These are phyloP conservation scores for Apodemia zela DNA, from an alignment of 2,888 invertebrate genomes.

Conservation along the genomic window DNA sequence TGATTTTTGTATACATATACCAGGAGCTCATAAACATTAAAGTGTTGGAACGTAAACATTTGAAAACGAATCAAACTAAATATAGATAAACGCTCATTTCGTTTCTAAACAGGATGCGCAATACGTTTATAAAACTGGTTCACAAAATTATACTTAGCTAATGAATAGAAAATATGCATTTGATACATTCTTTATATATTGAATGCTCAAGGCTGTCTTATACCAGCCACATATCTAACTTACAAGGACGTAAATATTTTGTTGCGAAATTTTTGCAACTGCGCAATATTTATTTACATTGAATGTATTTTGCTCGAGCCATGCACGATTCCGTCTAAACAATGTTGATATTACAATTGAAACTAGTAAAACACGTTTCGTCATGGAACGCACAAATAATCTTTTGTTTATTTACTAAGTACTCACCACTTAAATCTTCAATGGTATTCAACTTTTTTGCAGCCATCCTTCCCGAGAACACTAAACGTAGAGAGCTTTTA, in stretches of 20 bases:
- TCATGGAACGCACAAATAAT: conserved; percentile 44
- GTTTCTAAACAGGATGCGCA: conserved; percentile 9
- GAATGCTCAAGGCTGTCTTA: conserved; percentile 10
- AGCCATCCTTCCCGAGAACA: conserved; percentile 52
- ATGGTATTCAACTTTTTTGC: conserved; percentile 70
- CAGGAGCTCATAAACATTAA: conserved; percentile 11
- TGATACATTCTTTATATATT: background rate
- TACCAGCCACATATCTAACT: background rate
- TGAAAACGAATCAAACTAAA: conserved; percentile 6
- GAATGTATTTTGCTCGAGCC: background rate
- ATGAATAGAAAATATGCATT: conserved; percentile 11
- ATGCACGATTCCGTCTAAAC: conserved; percentile 8
- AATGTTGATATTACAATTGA: conserved; percentile 21
- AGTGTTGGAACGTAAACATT: background rate
- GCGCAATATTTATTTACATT: conserved; percentile 12
- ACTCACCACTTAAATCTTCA: conserved; percentile 75
- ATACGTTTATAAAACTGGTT: conserved; percentile 5
- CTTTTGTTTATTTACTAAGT: conserved; percentile 54
- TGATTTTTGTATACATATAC: background rate
- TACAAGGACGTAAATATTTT: conserved; percentile 12
- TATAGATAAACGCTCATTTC: conserved; percentile 14
- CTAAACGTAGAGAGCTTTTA: conserved; percentile 31
- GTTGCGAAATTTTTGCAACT: conserved; percentile 13
- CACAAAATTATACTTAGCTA: background rate
- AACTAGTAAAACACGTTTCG: conserved; percentile 47